Base-by-base conservation (phyloP, 2,888 invertebrate genomes). In the Chydorus sphaericus region DNA sequence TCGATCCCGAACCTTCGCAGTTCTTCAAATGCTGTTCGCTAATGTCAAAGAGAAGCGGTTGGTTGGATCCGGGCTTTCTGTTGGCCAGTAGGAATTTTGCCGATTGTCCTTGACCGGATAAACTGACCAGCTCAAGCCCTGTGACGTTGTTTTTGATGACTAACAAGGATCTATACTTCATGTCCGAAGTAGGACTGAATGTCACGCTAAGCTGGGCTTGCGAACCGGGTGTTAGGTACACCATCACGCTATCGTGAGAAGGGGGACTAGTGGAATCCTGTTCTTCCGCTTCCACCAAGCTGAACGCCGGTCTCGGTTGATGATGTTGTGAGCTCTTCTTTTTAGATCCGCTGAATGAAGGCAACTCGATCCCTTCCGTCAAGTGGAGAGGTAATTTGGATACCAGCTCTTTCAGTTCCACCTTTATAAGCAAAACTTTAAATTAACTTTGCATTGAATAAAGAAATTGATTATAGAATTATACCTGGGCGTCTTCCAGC, bases 41-140 rank as follows among this genome's bases (percentile, higher is more conserved):
- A 57, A 85, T 73, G 71, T 94, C 91, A 66, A 96, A 91, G 36
- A 83, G 70, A 26, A 96, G 71, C 5, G 90, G 84, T 18, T 80
- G 77, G 48, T 70, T 65, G 4, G 83, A 80, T 8, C 87, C 89
- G 0, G 91, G 85, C 57, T 81, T 81, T n/a, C 85, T 80, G 65
- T 88, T 91, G 23, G 83, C 91, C 64, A 94, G 83, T 65, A 85
- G 85, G 69, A 97, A 83, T 68, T 85, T 82, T 3, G 93, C 90
- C 62, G 80, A 73, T 1, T 87, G 90, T 16, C 93, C 91, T 66
- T 83, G 81, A 0, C 90, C 94, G 57, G 79, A 79, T 59, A 97
- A 70, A 66, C 83, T 79, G 28, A 93, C 75, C 3, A 83, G 81
- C 70, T 97, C 96, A 65, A 94, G 70, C 36, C 91, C 80, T 0